A percentile compares a stretch with the other conserved stretches of the same genome.
These are phyloP conservation scores for Drosophila kambysellisi DNA, from an alignment of 2,888 invertebrate genomes.

Conservation along the genomic window DNA sequence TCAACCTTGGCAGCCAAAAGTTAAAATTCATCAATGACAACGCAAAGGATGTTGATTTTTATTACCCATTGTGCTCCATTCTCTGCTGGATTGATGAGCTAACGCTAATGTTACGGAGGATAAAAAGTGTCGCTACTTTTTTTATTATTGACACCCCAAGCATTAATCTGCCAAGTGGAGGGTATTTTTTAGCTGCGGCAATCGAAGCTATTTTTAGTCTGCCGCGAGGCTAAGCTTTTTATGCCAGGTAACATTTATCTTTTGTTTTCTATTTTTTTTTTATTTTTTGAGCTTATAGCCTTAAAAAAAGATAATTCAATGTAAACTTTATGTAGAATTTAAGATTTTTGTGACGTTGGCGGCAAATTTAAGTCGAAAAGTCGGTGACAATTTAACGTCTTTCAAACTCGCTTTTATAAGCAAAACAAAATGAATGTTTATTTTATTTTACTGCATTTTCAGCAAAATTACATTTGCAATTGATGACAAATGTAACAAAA, in stretches of 20 bases:
- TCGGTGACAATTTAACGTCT: not conserved
- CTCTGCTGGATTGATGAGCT: not conserved
- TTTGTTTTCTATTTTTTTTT: not conserved
- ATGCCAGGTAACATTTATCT: not conserved
- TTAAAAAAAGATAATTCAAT: not conserved
- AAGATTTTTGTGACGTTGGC: not conserved
- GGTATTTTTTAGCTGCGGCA: constrained; percentile 11
- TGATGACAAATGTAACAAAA: not conserved
- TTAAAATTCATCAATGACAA: constrained; percentile 70
- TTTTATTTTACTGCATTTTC: not conserved
- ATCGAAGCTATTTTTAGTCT: constrained; percentile 39
- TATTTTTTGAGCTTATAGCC: not conserved
- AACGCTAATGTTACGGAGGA: constrained; percentile 15
- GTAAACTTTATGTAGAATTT: not conserved
- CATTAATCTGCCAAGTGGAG: constrained; percentile 19
- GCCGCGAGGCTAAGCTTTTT: constrained; percentile 8
- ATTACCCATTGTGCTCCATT: constrained; percentile 17
- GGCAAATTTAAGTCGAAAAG: not conserved
- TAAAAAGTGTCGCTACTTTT: constrained; percentile 27
- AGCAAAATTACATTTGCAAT: not conserved
- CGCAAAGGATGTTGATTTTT: constrained; percentile 27
- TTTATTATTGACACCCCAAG: constrained; percentile 35
- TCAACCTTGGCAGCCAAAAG: constrained; percentile 33
- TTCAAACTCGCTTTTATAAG: not conserved
- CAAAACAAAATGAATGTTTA: not conserved